A percentile compares a stretch with the other conserved stretches of the same genome.
These are phyloP conservation scores for Lepidocyrtinus sp. DNA, from an alignment of 2,888 invertebrate genomes.

Conservation along the genomic window DNA sequence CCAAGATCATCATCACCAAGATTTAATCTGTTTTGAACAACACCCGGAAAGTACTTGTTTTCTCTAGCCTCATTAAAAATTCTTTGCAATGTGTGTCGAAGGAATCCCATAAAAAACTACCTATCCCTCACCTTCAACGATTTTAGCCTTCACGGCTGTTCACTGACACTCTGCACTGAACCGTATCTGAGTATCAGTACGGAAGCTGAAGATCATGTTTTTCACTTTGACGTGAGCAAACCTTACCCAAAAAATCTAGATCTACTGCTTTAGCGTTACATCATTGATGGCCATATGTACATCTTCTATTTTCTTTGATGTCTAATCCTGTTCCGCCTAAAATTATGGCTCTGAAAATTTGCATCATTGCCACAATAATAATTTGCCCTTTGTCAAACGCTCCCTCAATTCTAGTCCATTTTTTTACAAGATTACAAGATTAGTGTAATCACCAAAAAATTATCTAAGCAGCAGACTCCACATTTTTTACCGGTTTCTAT, in stretches of 20 bases:
- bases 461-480: not conserved
- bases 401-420: not conserved
- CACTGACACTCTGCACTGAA: not conserved
- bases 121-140: not conserved
- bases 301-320: not conserved
- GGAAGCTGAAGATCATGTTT: not conserved
- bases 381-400: not conserved
- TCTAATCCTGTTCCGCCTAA: not conserved
- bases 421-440: not conserved
- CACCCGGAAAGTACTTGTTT: constrained; percentile 13
- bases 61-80: constrained; percentile 5
- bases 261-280: no score
- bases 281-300: not conserved
- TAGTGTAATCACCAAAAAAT: constrained; percentile 3
- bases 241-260: no score
- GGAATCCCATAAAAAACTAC: not conserved
- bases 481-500: constrained; percentile 6
- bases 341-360: not conserved
- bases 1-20: not conserved
- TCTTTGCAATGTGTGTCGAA: constrained; percentile 9
- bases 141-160: not conserved
- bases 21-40: not conserved
- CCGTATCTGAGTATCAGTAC: not conserved
- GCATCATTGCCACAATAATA: not conserved
- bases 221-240: not conserved